Percentiles rank a stretch among this genome's conserved stretches.
Conservation (phyloP, 2,113 vertebrate species). For the Hyperopisus bebe region DNA sequence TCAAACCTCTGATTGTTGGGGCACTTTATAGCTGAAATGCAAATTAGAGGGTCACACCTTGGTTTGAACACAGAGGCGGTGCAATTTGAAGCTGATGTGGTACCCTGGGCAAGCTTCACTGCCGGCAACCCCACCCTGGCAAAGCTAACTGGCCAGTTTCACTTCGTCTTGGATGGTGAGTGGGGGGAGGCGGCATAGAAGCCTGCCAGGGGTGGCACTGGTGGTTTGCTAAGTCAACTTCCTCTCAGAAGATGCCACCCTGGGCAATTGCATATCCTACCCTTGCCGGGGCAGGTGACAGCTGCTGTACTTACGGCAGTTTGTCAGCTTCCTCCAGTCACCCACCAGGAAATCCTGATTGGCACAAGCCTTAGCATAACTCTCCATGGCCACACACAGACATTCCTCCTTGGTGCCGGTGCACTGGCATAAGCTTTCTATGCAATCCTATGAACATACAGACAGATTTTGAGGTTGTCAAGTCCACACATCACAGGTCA, state of each 20-base stretch:
- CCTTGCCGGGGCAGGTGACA: background rate
- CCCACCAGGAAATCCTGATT: constrained; percentile 43
- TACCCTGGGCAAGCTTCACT: background rate
- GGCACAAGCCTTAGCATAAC: constrained; percentile 57
- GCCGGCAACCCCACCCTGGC: background rate
- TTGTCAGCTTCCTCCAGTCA: constrained; percentile 52
- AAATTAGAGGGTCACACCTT: constrained; percentile 4
- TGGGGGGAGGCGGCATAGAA: background rate
- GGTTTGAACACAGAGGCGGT: background rate
- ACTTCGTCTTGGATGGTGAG: too few relatives aligned
- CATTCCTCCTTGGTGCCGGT: constrained; percentile 31
- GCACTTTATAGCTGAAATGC: constrained; percentile 44
- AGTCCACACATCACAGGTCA: background rate
- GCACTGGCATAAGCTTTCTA: constrained; percentile 50
- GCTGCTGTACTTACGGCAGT: constrained; percentile 52
- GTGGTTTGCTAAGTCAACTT: background rate
- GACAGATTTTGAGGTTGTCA: background rate
- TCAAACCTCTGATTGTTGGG: constrained; percentile 49
- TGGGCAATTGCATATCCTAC: background rate
- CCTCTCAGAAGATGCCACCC: background rate
- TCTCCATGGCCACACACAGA: constrained; percentile 53
- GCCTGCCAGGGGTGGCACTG: background rate
- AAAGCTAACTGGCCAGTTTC: background rate
- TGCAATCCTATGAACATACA: constrained; percentile 50
- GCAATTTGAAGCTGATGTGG: background rate